Evolutionary conservation across 2,113 vertebrate species (phyloP).

Genomic region (Phyllostomus discolor): DNA sequence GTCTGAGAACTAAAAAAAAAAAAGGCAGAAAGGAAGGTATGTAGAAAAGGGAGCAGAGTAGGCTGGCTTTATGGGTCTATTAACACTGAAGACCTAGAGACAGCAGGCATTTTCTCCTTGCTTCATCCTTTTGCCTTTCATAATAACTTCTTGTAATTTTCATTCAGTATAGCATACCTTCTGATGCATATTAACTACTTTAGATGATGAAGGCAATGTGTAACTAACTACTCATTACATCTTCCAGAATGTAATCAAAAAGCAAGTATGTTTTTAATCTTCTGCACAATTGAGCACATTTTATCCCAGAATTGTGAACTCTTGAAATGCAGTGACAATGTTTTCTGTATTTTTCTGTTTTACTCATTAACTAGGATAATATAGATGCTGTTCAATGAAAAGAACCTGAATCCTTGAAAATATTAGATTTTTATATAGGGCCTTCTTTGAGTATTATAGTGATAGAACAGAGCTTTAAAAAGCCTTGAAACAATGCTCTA

Average conservation of each 20-base stretch:
- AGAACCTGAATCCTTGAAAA: not conserved
- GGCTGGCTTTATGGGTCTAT: not conserved
- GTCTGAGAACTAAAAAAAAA: not conserved
- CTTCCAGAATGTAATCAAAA: not conserved
- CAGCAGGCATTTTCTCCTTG: not conserved
- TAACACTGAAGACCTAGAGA: not conserved
- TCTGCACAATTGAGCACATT: not conserved
- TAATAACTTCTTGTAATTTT: not conserved
- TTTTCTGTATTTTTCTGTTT: not conserved
- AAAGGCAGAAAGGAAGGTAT: not conserved
- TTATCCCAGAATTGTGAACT: not conserved
- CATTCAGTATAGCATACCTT: not conserved
- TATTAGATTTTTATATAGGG: not conserved
- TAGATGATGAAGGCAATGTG: not conserved
- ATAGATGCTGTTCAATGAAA: not conserved
- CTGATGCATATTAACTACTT: not conserved
- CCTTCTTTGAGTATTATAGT: not conserved
- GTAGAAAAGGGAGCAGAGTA: not conserved
- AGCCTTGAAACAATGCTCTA: not conserved
- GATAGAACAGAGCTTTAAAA: not conserved
- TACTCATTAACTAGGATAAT: not conserved
- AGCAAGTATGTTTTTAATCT: not conserved
- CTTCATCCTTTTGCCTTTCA: not conserved
- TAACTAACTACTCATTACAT: not conserved
- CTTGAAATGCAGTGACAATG: not conserved